Evolutionary conservation across 2,113 vertebrate genomes (phyloP).

Genomic region (Saimiri boliviensis): DNA sequence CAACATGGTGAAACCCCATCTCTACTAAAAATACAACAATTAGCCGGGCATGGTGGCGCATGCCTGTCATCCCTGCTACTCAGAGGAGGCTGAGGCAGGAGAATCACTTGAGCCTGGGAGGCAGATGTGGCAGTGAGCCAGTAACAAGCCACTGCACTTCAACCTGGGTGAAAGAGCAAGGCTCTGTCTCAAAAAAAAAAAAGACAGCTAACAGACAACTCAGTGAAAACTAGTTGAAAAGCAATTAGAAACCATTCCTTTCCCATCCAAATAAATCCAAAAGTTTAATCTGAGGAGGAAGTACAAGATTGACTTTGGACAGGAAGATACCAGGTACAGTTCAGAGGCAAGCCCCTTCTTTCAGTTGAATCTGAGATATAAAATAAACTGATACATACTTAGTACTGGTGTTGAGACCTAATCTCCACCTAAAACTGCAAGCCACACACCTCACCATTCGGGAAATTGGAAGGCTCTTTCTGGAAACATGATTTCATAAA

Average conservation of each 20-base stretch:
- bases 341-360: not conserved
- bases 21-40: too few relatives aligned
- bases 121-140: too few relatives aligned
- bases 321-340: not conserved
- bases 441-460: not conserved
- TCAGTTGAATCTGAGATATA: not conserved
- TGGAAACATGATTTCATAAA: not conserved
- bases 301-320: not conserved
- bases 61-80: too few relatives aligned
- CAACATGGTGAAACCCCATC: too few relatives aligned
- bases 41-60: too few relatives aligned
- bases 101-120: too few relatives aligned
- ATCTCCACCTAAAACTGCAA: not conserved
- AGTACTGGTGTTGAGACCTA: not conserved
- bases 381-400: not conserved
- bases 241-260: not conserved
- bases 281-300: not conserved
- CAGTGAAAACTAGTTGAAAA: not conserved
- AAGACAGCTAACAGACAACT: not conserved
- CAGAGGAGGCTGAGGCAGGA: too few relatives aligned
- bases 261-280: not conserved
- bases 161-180: not conserved
- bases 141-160: too few relatives aligned
- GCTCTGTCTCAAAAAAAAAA: not conserved
- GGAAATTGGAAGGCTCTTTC: not conserved